Evolutionary conservation across 2,113 vertebrate species (phyloP).

Genomic region (Amia ocellicauda): DNA sequence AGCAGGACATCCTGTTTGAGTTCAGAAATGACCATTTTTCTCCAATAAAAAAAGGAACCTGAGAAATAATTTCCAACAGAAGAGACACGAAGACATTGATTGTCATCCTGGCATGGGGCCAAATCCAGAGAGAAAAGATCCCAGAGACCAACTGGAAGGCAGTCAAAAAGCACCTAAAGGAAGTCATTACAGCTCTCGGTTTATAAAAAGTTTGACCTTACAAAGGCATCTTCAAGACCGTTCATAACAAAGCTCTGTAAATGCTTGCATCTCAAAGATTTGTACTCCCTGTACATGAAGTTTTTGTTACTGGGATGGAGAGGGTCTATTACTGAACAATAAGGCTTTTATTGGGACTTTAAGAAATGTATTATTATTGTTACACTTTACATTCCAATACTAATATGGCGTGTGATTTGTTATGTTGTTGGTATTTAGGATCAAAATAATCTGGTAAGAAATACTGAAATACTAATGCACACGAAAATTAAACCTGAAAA

Average conservation of each 20-base stretch:
- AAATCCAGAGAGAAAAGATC: constrained; percentile 52
- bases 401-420: too few relatives aligned
- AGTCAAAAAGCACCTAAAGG: constrained; percentile 61
- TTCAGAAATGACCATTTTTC: constrained; percentile 66
- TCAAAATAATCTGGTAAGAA: too few relatives aligned
- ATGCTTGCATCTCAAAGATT: constrained; percentile 13
- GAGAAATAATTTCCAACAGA: constrained; percentile 67
- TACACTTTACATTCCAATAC: too few relatives aligned
- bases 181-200: constrained; percentile 60
- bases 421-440: too few relatives aligned
- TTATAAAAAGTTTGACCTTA: constrained; percentile 43
- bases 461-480: too few relatives aligned
- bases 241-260: constrained; percentile 36
- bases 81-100: constrained; percentile 71
- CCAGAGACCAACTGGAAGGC: constrained; percentile 44
- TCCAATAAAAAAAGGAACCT: constrained; percentile 68
- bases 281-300: constrained; percentile 4
- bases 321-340: background rate
- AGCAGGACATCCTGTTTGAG: constrained; percentile 79
- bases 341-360: too few relatives aligned
- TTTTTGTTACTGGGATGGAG: constrained; percentile 8
- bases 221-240: constrained; percentile 38
- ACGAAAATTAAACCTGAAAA: too few relatives aligned
- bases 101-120: constrained; percentile 77
- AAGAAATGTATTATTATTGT: too few relatives aligned